Evolutionary conservation across 2,888 invertebrate genomes (phyloP), one percentile per base, ranked within the genome.

Genomic region (Amblyjoppa fuscipennis): DNA sequence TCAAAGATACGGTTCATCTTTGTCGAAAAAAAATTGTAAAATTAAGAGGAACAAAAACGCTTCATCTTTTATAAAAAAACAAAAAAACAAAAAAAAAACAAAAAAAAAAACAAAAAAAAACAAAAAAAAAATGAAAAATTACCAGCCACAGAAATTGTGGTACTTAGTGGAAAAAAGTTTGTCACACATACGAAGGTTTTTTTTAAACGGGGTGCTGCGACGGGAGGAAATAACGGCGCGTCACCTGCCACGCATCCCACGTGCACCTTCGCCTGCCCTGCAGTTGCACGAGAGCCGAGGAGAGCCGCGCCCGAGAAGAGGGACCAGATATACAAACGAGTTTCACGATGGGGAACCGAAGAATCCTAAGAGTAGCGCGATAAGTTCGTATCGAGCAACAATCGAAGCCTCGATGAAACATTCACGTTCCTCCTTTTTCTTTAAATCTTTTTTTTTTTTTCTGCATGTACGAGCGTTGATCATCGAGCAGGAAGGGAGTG

Each of bases 321-420:
- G 41, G 69, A 78, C 59, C 59, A 70, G 61, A 76, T 38, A 41
- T 66, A 73, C 70, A 77, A 82, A 59, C 82, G 71, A 77, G 77
- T 66, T 82, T 68, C 31, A 38, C 71, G 66, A 77, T 45, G 77
- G 61, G 61, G 11, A 59, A 61, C 51, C 61, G 31, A 61, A 74
- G 75, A 56, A 75, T 34, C 49, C 59, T n/a, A 80, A 68, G 68
- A 77, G 66, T 68, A 31, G 38, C 66, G 49, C 71, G 82, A 82
- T 82, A 82, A 82, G 53, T 68, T 56, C 31, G 41, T 82, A 77
- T 82, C 82, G 68, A 77, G 73, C 70, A 56, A 71, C 71, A 83
- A 83, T 83, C 82, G 66, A 83, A 77, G 66, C 77, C 41, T 73
- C 75, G 68, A 77, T 73, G 56, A 34, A 83, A 71, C 73, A 38